These are phyloP conservation scores for Elephas maximus DNA, from an alignment of 2,113 vertebrate species.

Conservation along the genomic window DNA sequence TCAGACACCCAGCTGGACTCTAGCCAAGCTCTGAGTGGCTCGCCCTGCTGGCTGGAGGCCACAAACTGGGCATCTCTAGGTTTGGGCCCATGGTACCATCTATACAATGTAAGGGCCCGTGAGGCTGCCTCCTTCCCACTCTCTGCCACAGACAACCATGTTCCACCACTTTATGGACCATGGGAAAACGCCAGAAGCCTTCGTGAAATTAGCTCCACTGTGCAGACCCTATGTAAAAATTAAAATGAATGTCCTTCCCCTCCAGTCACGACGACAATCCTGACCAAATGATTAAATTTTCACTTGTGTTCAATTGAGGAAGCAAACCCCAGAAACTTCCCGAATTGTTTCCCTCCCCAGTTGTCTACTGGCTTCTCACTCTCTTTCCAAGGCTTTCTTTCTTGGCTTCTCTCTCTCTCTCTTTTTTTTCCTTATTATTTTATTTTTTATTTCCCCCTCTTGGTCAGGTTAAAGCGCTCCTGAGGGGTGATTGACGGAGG, in stretches of 20 bases:
- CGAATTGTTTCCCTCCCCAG: constrained; percentile 32
- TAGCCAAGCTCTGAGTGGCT: constrained; percentile 67
- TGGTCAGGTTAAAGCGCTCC: constrained; percentile 82
- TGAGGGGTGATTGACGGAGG: constrained; percentile 88
- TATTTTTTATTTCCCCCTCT: constrained; percentile 84
- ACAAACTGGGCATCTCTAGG: constrained; percentile 62
- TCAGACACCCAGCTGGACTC: constrained; percentile 74
- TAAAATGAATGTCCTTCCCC: not conserved
- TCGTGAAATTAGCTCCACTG: not conserved
- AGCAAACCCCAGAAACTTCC: constrained; percentile 69
- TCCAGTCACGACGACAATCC: not conserved
- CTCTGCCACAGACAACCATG: not conserved
- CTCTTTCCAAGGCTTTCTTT: constrained; percentile 75
- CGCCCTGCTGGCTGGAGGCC: constrained; percentile 69
- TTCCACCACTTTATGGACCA: not conserved
- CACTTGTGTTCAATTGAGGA: not conserved
- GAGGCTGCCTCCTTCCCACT: not conserved
- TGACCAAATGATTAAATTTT: constrained; percentile 19
- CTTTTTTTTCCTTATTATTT: constrained; percentile 69
- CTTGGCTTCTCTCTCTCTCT: constrained; percentile 14
- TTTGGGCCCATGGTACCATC: constrained; percentile 11
- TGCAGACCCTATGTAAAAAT: not conserved
- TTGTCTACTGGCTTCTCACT: constrained; percentile 70
- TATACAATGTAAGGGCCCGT: rapidly evolving
- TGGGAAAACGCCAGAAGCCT: not conserved